phyloP scores from a whole-genome alignment of 2,888 invertebrate genomes.

The Blastobasis lacticolella region DNA sequence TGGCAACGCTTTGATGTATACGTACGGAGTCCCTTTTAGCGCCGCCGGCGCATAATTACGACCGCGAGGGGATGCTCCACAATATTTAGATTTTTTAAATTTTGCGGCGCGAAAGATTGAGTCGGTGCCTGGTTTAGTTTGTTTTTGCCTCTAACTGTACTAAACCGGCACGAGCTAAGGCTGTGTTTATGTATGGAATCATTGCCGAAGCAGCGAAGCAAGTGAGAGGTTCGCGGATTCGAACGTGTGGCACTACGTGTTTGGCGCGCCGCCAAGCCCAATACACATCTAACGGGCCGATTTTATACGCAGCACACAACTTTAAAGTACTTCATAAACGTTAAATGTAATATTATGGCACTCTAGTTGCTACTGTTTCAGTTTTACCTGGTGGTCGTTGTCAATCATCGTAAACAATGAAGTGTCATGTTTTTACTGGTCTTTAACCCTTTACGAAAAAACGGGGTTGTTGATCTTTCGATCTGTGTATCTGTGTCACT shows the following conservation, averaged over 20 bases:
- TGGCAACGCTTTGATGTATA: constrained; percentile 62
- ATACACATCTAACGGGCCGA: constrained; percentile 54
- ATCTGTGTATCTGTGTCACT: no score
- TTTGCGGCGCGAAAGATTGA: no score
- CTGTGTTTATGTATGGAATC: constrained; percentile 48
- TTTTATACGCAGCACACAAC: constrained; percentile 63
- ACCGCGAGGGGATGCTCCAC: no score
- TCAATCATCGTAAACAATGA: not conserved
- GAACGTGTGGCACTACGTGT: constrained; percentile 42
- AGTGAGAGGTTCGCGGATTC: constrained; percentile 55
- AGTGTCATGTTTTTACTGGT: no score
- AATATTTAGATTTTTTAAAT: no score
- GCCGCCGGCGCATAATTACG: constrained; percentile 25
- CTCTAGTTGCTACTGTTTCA: constrained; percentile 2
- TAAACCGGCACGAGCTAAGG: not conserved
- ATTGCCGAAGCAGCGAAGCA: constrained; percentile 35
- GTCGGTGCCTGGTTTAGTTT: no score
- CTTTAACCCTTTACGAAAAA: no score
- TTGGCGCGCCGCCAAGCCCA: constrained; percentile 58
- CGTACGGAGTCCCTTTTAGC: constrained; percentile 18
- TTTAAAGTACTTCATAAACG: constrained; percentile 60
- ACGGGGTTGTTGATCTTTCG: no score
- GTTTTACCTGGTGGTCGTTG: constrained; percentile 1
- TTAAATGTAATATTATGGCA: constrained; percentile 48
- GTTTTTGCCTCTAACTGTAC: no score